Evolutionary conservation across 2,113 vertebrate genomes (phyloP).

Genomic region (Callaeas wilsoni): DNA sequence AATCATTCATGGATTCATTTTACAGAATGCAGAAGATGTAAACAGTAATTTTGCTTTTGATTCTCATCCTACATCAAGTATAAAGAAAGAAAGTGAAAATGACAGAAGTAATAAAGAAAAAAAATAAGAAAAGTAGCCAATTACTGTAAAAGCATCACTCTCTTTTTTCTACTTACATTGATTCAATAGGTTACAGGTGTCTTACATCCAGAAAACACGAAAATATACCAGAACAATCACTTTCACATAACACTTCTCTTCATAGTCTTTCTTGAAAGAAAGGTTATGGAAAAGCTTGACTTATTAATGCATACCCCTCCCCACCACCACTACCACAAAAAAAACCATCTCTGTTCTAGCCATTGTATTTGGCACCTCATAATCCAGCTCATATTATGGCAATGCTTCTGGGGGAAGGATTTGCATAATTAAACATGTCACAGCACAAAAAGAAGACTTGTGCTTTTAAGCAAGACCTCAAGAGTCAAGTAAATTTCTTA

Average conservation of each 20-base stretch:
- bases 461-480: background rate
- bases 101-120: background rate
- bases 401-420: background rate
- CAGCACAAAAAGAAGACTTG: background rate
- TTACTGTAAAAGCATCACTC: background rate
- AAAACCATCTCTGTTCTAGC: background rate
- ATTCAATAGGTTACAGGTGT: background rate
- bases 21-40: background rate
- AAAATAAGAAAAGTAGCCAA: background rate
- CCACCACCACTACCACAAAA: background rate
- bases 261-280: background rate
- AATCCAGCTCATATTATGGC: background rate
- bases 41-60: background rate
- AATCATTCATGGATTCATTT: background rate
- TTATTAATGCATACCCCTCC: background rate
- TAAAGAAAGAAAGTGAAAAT: background rate
- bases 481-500: background rate
- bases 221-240: background rate
- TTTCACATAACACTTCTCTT: background rate
- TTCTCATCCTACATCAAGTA: background rate
- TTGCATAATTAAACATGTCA: background rate
- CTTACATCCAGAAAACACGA: background rate
- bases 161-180: background rate
- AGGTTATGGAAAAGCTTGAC: background rate
- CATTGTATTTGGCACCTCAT: background rate